Evolutionary conservation across 2,888 invertebrate species (phyloP).

Genomic region (Papilio gigon): DNA sequence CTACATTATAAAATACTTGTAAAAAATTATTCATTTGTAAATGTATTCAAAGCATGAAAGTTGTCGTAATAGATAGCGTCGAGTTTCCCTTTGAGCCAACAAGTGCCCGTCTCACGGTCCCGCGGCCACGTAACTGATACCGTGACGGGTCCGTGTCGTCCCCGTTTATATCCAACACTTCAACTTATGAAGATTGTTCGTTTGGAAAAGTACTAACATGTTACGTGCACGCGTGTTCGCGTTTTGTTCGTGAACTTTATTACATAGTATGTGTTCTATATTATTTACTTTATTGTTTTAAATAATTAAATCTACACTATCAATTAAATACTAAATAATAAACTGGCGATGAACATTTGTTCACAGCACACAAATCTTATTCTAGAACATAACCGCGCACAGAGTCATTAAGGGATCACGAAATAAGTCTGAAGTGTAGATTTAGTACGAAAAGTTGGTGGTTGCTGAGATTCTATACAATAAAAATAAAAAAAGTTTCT

Average conservation of each 20-base stretch:
- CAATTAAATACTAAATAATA: no score
- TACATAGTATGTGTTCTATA: not conserved
- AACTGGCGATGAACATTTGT: no score
- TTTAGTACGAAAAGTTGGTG: no score
- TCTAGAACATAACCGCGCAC: no score
- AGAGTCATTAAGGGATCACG: no score
- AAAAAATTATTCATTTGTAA: slow-evolving; percentile 5
- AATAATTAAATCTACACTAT: no score
- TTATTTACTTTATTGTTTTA: not conserved
- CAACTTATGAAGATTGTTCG: slow-evolving; percentile 39
- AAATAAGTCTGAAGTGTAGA: no score
- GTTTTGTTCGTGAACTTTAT: slow-evolving; percentile 9
- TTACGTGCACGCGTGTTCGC: slow-evolving; percentile 7
- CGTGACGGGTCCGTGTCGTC: slow-evolving; percentile 17
- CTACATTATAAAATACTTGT: not conserved
- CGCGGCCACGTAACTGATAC: slow-evolving; percentile 33
- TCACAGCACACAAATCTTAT: no score
- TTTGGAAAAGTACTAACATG: slow-evolving; percentile 38
- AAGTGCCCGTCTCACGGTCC: slow-evolving; percentile 28
- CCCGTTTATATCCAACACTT: slow-evolving; percentile 33
- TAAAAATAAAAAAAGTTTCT: no score
- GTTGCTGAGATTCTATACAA: no score
- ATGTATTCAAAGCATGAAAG: slow-evolving; percentile 15
- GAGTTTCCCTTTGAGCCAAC: slow-evolving; percentile 34
- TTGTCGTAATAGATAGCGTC: slow-evolving; percentile 20